A percentile compares a stretch with the other conserved stretches of the same genome.
Evolutionary conservation across 2,888 invertebrate species (phyloP).

Genomic region (Limnephilus lunatus): DNA sequence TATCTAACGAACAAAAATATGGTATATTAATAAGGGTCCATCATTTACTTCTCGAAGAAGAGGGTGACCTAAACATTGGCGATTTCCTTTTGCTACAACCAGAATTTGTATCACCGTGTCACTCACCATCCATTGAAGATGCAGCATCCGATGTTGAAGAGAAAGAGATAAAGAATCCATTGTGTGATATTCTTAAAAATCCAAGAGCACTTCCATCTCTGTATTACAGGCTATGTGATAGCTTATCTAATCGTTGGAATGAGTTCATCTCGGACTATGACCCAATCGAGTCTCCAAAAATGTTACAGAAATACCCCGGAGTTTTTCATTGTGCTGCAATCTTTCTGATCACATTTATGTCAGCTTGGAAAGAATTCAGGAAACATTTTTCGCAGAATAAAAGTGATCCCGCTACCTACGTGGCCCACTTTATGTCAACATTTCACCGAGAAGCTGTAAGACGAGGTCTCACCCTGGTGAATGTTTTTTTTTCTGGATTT

Average conservation of each 20-base stretch:
- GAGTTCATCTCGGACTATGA: constrained; percentile 88
- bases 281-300: constrained; percentile 84
- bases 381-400: constrained; percentile 74
- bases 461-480: constrained; percentile 72
- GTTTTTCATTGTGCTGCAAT: constrained; percentile 81
- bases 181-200: constrained; percentile 77
- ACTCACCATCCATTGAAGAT: constrained; percentile 51
- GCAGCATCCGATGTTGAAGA: constrained; percentile 66
- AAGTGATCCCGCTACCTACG: constrained; percentile 73
- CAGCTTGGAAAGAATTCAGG: constrained; percentile 80
- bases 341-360: constrained; percentile 80
- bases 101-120: constrained; percentile 67
- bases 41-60: constrained; percentile 85
- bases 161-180: constrained; percentile 72
- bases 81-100: constrained; percentile 83
- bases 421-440: constrained; percentile 73
- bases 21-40: constrained; percentile 86
- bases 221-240: constrained; percentile 82
- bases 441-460: constrained; percentile 73
- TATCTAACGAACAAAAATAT: constrained; percentile 77
- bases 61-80: constrained; percentile 83
- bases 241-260: constrained; percentile 86
- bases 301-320: constrained; percentile 79
- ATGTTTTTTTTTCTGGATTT: constrained; percentile 69
- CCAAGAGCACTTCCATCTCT: constrained; percentile 82